Base-by-base conservation (phyloP, 2,113 vertebrate species). In the Sisor rabdophorus region DNA sequence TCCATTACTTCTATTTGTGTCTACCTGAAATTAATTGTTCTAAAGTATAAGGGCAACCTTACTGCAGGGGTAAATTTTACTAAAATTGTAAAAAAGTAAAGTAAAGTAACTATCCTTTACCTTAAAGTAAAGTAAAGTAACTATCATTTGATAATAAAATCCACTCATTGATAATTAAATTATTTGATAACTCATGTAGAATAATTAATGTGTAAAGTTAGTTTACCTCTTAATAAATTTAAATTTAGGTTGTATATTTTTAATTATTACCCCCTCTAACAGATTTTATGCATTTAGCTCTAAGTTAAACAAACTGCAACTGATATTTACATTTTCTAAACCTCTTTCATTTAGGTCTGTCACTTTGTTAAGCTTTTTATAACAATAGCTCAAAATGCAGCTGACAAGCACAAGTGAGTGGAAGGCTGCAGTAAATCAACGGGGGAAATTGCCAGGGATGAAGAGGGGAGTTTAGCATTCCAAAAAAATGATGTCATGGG, bases 401-500 rank as follows among this genome's bases (percentile, higher is more conserved):
- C 36, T 36, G 53, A 54, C 19, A 58, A 69, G 22, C 48, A 68
- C 30, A 67, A 67, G 28, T 3, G 22, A 61, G 67, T 52, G 12
- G 28, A 52, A 71, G 68, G 28, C 19, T 64, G 68, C 56, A 54
- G 30, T 61, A 78, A 24, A 44, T 78, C 76, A 71, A 36, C 61
- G 58, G 59, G 36, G 63, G 20, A 20, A 47, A 44, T 24, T 82
- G 47, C 20, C 74, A 61, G 47, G 15, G n/a, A 6, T 80, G 81
- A 10, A 11, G 20, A 2, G 53, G 20, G 22, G 73, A 53, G 47
- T 24, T 50, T 16, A 20, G 84, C 81, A 86, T 83, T 81, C 79
- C 67, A 75, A 78, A 73, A 61, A 71, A 81, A 44, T 63, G 68
- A 81, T 83, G 81, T 85, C 73, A 88, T 86, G 75, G 80, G 69